Evolutionary conservation across 2,113 vertebrate species (phyloP), one percentile per base, ranked within the genome.

Genomic region (Muntiacus muntjak): DNA sequence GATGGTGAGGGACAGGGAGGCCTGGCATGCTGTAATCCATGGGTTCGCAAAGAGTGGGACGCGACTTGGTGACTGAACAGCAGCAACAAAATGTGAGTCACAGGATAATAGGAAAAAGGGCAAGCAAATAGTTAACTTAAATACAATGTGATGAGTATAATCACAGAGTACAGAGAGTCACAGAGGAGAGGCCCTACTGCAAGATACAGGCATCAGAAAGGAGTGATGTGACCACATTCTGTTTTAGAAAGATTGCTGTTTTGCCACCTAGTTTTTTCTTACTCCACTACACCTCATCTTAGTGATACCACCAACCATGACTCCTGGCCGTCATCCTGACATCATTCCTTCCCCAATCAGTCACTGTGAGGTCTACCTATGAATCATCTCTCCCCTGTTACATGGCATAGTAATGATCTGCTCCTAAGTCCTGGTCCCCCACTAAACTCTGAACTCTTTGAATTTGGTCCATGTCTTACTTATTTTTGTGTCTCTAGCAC

Each of bases 161-260:
- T 12, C 8, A 60, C 4, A 83, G 28, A 76, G 16, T 45, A 58
- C 62, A 62, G 28, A 86, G 23, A 54, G 58, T 87, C 17, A 71
- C 15, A 21, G 47, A 60, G 16, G 33, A 60, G 58, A 78, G n/a
- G 26, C 26, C 67, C 50, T 40, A 74, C 67, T 10, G 30, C 16
- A 60, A 36, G 50, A 57, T 43, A 17, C 81, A 86, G 71, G 58
- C 26, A 30, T 78, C 85, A 85, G 52, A 82, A 74, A 55, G 54
- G 10, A 58, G 30, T 40, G 52, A 67, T 15, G 9, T 45, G n/a
- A 82, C 15, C 12, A 16, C 5, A 33, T 86, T 78, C 15, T 52
- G 83, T 67, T 90, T 95, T 60, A 87, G 81, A 93, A 91, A 67
- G 55, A 90, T 67, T 78, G 30, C 74, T 79, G 17, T 79, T 96